Evolutionary conservation across 53 echinoderm and acorn worm species (phyloP).

Genomic region (Zoroaster sp.): DNA sequence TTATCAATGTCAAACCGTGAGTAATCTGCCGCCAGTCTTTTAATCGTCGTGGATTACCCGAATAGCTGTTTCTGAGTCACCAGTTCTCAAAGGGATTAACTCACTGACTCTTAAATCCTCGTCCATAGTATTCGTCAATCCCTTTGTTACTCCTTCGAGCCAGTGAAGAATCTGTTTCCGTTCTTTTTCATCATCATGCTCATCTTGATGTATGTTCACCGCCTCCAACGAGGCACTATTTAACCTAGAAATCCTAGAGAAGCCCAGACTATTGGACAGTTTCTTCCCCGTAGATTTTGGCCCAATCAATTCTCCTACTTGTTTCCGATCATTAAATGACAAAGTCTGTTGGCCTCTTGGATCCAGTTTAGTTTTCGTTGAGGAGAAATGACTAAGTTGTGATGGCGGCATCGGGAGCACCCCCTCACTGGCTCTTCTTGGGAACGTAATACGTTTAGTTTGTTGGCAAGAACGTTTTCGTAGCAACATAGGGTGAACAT

Average conservation of each 20-base stretch:
- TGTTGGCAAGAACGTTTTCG: conserved; percentile 24
- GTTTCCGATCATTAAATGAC: not conserved
- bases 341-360: not conserved
- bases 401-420: not conserved
- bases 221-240: conserved; percentile 31
- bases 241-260: not conserved
- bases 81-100: not conserved
- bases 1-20: not conserved
- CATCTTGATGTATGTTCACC: not conserved
- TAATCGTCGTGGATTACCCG: conserved; percentile 11
- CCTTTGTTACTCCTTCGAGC: conserved; percentile 28
- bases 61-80: conserved; percentile 12
- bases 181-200: not conserved
- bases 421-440: conserved; percentile 34
- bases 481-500: not conserved
- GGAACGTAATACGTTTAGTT: not conserved
- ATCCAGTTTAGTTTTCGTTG: not conserved
- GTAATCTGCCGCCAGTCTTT: not conserved
- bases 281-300: not conserved
- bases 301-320: conserved; percentile 10
- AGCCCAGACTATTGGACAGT: not conserved
- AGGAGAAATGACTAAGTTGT: not conserved
- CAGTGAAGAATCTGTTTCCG: not conserved
- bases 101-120: conserved; percentile 10
- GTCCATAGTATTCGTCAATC: not conserved